Conservation (phyloP, 2,797 vertebrate genomes). For the Coregonus sp. region DNA sequence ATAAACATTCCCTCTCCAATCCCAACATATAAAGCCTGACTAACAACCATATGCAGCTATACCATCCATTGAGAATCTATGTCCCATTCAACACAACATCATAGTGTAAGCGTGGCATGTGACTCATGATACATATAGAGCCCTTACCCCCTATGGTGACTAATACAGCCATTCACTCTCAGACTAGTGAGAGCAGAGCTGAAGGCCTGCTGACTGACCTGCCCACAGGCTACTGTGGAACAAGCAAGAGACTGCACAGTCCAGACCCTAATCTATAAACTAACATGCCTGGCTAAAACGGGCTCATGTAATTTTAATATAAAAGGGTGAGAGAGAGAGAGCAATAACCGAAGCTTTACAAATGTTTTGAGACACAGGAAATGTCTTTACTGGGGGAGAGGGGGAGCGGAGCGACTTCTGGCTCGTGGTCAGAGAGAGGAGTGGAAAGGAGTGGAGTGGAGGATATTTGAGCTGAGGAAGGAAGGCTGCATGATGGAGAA, state of each 20-base stretch:
- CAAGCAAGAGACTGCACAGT: constrained; percentile 13
- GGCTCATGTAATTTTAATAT: constrained; percentile 32
- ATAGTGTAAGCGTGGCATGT: neutral
- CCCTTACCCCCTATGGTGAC: neutral
- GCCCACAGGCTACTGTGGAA: neutral
- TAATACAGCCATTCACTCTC: constrained; percentile 17
- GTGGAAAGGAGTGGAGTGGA: constrained; percentile 17
- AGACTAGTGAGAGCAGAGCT: constrained; percentile 2
- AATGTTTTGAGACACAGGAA: constrained; percentile 51
- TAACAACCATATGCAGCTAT: neutral
- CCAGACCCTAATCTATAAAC: constrained; percentile 7
- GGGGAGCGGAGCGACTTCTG: constrained; percentile 36
- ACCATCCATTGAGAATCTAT: neutral
- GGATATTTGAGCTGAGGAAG: neutral
- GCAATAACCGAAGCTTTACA: constrained; percentile 25
- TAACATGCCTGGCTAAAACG: constrained; percentile 19
- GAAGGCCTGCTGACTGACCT: constrained; percentile 18
- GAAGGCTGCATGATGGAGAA: constrained; percentile 2
- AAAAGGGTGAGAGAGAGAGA: constrained; percentile 5
- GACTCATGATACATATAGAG: constrained; percentile 7
- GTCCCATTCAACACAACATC: neutral
- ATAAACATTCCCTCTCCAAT: neutral
- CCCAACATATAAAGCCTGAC: neutral
- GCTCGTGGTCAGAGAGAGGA: constrained; percentile 50
- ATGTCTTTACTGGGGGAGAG: constrained; percentile 16